Conservation (phyloP, 1,140 invertebrate genomes). For the Pissodes strobi region DNA sequence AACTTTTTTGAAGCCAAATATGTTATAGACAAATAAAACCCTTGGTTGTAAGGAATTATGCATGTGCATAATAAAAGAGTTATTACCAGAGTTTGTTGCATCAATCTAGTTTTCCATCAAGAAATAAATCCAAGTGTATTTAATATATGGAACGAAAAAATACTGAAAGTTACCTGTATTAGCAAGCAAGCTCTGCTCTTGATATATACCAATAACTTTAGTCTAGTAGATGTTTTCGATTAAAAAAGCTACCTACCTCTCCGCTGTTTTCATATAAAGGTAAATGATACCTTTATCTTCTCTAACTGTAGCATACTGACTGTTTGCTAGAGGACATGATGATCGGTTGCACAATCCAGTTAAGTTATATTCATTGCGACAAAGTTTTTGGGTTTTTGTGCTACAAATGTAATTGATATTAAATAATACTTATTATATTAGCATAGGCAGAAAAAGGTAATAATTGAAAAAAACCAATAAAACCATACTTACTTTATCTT, state of each 20-base stretch:
- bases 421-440: constrained; percentile 24
- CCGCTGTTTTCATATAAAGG: constrained; percentile 96
- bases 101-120: no score
- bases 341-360: constrained; percentile 92
- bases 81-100: no score
- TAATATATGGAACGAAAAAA: no score
- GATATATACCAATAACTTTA: constrained; percentile 10
- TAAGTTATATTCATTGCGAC: constrained; percentile 97
- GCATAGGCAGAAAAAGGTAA: no score
- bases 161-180: no score
- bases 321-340: constrained; percentile 96
- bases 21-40: no score
- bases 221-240: constrained; percentile 30
- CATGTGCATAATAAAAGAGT: no score
- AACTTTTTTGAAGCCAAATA: no score
- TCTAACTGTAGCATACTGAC: constrained; percentile 96
- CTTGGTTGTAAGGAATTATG: no score
- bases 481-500: constrained; percentile 85
- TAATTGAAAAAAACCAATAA: no score
- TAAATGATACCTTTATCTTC: constrained; percentile 98
- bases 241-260: constrained; percentile 67
- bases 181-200: no score
- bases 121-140: no score
- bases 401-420: constrained; percentile 61
- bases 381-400: constrained; percentile 94